Base-by-base conservation (phyloP, 2,888 invertebrate genomes). In the Pammene aurita region DNA sequence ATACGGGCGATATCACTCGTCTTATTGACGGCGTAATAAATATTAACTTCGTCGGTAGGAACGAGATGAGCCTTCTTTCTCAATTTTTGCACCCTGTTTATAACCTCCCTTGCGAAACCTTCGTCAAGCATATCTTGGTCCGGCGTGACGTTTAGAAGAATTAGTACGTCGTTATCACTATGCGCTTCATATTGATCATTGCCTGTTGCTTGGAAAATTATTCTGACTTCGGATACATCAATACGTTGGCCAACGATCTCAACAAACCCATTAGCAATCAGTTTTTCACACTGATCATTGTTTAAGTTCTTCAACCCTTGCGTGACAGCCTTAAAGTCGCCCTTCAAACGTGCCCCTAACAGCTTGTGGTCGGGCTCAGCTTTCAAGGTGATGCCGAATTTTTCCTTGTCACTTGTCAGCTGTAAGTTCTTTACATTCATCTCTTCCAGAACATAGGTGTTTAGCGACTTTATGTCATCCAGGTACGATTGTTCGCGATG, bases 311-410 rank as follows among this genome's bases (percentile, higher is more conserved):
- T 97, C 71, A 99, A 95, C 10, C 95, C 96, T 73, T 95, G 94
- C 67, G 95, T 96, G 0, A 99, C 96, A 35, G 95, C 94, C 89
- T 99, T 99, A 77, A 98, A 97, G 77, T 97, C 96, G 4, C 96
- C 95, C 87, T 98, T 98, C 50, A 99, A 92, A 71, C 98, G 94
- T 11, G 96, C 94, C 0, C 99, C 99, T 11, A 99, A 94, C 38
- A 95, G 93, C 90, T 97, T 98, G 85, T 98, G 97, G 88, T 99
- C 98, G 0, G 99, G 98, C 83, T 99, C 98, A 0, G 98, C 99
- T 78, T 96, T 94, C 62, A 99, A 86, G 5, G 95, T 95, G 35
- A 99, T 97, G 2, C 98, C 98, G 88, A 98, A 99, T 78, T 96
- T 97, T 74, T 96, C 94, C 87, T 98, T 99, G 79, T 99, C 97